phyloP scores from a whole-genome alignment of 2,797 vertebrate genomes.

The Mormyrops boulengeri region DNA sequence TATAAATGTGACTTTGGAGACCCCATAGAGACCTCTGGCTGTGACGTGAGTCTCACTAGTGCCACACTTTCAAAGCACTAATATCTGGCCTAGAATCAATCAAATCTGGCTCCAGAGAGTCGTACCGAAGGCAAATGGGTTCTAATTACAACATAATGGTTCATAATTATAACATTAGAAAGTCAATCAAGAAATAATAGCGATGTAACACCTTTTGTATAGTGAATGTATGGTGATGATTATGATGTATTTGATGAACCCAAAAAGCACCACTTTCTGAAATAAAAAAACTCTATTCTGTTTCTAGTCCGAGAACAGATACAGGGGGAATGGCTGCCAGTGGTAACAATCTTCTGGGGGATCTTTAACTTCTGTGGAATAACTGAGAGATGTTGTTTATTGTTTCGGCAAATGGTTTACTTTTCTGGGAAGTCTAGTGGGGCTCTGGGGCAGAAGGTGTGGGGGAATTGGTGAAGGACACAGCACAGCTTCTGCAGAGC shows the following conservation, averaged over 20 bases:
- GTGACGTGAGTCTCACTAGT: neutral
- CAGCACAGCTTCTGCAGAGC: neutral
- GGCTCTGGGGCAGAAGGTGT: neutral
- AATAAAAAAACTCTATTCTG: neutral
- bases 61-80: neutral
- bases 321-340: neutral
- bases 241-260: neutral
- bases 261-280: neutral
- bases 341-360: neutral
- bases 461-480: neutral
- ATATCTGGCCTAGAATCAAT: neutral
- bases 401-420: neutral
- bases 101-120: conserved; percentile 9
- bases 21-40: neutral
- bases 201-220: conserved; percentile 12
- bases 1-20: neutral
- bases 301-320: neutral
- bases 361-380: neutral
- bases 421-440: neutral
- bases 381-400: neutral
- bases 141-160: conserved; percentile 11
- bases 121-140: neutral
- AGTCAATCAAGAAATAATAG: conserved; percentile 14
- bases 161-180: conserved; percentile 18
- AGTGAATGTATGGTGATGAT: neutral